phyloP scores from a whole-genome alignment of 1,140 invertebrate genomes.

The Drosophila melanica region DNA sequence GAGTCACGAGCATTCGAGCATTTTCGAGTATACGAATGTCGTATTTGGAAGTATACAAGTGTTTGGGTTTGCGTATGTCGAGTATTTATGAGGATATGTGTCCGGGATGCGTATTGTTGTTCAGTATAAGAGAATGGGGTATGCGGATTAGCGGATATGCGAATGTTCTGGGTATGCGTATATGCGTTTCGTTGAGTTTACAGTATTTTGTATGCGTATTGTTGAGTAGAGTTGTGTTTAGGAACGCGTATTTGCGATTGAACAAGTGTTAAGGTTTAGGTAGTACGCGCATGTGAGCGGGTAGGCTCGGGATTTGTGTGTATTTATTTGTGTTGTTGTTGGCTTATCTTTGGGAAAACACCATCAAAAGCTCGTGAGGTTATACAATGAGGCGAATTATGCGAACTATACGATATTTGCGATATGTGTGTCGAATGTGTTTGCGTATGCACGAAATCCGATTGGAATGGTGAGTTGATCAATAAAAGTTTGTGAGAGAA shows the following conservation, averaged over 20 bases:
- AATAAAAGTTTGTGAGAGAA: conserved; percentile 19
- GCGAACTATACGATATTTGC: conserved; percentile 10
- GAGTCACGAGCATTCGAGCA: background rate
- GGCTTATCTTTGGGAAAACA: conserved; percentile 51
- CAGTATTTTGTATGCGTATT: background rate
- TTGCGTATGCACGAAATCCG: conserved; percentile 17
- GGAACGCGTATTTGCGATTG: background rate
- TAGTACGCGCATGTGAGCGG: background rate
- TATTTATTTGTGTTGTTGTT: conserved; percentile 40
- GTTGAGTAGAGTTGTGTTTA: too few species aligned
- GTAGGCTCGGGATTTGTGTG: conserved; percentile 1
- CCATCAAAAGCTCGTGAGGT: conserved; percentile 59
- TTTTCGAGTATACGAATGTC: background rate
- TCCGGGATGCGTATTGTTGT: background rate
- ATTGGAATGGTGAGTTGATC: conserved; percentile 22
- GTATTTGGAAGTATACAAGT: conserved; percentile 3
- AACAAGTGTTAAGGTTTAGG: background rate
- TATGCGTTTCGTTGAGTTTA: background rate
- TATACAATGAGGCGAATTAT: conserved; percentile 9
- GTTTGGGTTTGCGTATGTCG: background rate
- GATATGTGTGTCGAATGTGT: background rate
- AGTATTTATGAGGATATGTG: conserved; percentile 37
- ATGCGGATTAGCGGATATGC: background rate
- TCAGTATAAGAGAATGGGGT: too few species aligned
- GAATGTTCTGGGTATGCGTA: background rate